These are phyloP conservation scores for Catostomus latipinnis DNA, from an alignment of 2,797 vertebrate species.

Conservation along the genomic window DNA sequence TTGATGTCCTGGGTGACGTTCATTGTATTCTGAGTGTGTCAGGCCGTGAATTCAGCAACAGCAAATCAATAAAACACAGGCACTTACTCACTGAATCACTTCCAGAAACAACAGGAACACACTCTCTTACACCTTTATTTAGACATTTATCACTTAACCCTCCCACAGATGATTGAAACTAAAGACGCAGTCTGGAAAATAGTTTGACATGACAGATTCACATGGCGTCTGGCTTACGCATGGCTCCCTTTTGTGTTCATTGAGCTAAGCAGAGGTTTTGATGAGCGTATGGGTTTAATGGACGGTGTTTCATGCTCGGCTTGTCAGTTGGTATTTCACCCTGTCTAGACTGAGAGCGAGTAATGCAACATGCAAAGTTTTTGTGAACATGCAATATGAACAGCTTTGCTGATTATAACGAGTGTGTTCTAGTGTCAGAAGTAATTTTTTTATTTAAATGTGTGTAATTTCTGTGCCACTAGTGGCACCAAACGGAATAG, in stretches of 20 bases:
- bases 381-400: not conserved
- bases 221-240: not conserved
- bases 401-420: not conserved
- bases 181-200: not conserved
- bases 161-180: not conserved
- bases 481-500: too few relatives aligned
- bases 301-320: not conserved
- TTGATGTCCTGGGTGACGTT: slow-evolving; percentile 10
- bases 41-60: slow-evolving; percentile 1
- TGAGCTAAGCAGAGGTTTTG: slow-evolving; percentile 1
- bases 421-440: not conserved
- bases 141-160: slow-evolving; percentile 6
- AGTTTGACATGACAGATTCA: not conserved
- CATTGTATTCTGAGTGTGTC: slow-evolving; percentile 18
- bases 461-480: too few relatives aligned
- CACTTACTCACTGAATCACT: slow-evolving; percentile 12
- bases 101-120: slow-evolving; percentile 11
- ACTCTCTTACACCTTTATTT: slow-evolving; percentile 5
- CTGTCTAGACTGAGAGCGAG: not conserved
- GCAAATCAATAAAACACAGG: slow-evolving; percentile 27
- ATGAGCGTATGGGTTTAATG: not conserved
- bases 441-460: too few relatives aligned
- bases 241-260: not conserved
- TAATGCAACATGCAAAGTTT: not conserved
- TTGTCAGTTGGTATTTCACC: not conserved